Conservation (phyloP, 2,797 vertebrate species). For the Oreonectes daqikongensis region DNA sequence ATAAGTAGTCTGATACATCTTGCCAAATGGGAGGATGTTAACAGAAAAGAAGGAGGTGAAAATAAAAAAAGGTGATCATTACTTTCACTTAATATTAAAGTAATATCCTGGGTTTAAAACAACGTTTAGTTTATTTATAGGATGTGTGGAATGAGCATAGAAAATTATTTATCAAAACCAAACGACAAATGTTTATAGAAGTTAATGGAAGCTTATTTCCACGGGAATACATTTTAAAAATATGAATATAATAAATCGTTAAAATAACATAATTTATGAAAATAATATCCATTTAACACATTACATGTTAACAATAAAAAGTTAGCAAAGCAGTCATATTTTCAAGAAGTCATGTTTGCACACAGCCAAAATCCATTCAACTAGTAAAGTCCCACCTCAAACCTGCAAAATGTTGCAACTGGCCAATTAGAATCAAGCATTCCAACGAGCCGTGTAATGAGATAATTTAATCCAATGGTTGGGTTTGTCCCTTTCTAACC, state of each 20-base stretch:
- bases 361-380: too few relatives aligned
- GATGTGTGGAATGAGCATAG: neutral
- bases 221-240: too few relatives aligned
- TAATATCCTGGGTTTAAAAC: neutral
- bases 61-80: neutral
- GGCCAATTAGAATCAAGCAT: too few relatives aligned
- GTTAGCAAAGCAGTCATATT: too few relatives aligned
- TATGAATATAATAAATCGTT: too few relatives aligned
- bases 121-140: neutral
- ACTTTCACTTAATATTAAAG: neutral
- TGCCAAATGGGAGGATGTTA: slow-evolving; percentile 59
- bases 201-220: neutral
- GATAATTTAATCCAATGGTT: too few relatives aligned
- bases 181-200: neutral
- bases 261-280: neutral
- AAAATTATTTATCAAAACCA: neutral
- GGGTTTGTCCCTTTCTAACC: too few relatives aligned
- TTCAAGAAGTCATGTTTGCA: too few relatives aligned
- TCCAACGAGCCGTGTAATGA: too few relatives aligned
- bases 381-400: too few relatives aligned
- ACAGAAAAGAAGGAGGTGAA: slow-evolving; percentile 45
- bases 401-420: too few relatives aligned
- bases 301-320: too few relatives aligned
- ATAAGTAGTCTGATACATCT: slow-evolving; percentile 36
- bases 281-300: neutral